Conservation (phyloP, 2,113 vertebrate genomes). For the Tragelaphus imberbis region DNA sequence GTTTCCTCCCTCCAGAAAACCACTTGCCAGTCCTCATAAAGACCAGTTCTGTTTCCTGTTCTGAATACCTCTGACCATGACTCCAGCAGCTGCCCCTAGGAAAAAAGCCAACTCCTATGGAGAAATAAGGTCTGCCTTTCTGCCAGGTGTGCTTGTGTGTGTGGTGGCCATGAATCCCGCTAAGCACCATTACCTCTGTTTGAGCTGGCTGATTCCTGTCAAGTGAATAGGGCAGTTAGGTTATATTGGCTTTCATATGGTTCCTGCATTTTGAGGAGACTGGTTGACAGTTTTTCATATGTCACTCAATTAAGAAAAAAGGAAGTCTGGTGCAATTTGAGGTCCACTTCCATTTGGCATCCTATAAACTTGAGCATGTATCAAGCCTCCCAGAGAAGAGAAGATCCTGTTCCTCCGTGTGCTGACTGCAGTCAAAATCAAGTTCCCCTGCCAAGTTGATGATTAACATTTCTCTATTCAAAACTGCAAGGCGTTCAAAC, state of each 20-base stretch:
- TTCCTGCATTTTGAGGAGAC: background rate
- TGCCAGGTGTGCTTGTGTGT: background rate
- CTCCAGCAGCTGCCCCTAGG: background rate
- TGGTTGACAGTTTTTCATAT: background rate
- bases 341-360: background rate
- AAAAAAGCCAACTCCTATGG: background rate
- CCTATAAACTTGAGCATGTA: background rate
- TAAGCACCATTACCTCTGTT: background rate
- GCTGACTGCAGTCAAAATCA: background rate
- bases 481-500: background rate
- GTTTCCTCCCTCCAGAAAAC: background rate
- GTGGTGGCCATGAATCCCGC: rapidly evolving
- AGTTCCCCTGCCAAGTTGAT: background rate
- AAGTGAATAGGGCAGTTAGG: background rate
- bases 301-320: background rate
- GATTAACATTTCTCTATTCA: background rate
- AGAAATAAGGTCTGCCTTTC: background rate
- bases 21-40: background rate
- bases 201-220: background rate
- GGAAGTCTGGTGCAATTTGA: background rate
- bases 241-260: background rate
- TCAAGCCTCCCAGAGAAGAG: background rate
- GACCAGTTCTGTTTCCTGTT: background rate
- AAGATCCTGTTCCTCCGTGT: background rate
- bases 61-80: background rate